These are phyloP conservation scores for Gymnoscopelus microlampas DNA, from an alignment of 2,797 vertebrate species.

Conservation along the genomic window DNA sequence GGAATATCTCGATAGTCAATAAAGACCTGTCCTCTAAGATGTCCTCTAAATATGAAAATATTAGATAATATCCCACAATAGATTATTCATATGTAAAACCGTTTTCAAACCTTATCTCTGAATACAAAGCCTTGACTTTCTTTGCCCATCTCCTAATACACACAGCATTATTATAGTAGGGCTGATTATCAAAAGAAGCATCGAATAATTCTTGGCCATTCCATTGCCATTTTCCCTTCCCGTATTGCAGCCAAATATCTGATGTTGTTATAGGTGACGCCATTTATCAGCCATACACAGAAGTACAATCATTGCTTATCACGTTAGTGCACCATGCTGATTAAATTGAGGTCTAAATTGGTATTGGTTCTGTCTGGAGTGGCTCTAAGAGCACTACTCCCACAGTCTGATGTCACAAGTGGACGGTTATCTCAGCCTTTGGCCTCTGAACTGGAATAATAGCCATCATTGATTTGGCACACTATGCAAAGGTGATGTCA, in stretches of 20 bases:
- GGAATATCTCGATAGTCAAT: neutral
- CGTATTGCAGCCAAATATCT: conserved; percentile 7
- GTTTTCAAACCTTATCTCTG: neutral
- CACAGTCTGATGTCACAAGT: conserved; percentile 45
- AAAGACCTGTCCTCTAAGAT: neutral
- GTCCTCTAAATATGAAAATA: neutral
- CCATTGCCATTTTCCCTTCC: neutral
- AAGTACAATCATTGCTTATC: conserved; percentile 48
- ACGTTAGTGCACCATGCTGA: conserved; percentile 44
- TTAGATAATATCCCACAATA: neutral
- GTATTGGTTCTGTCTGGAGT: conserved; percentile 47
- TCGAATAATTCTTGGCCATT: neutral
- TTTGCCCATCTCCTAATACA: neutral
- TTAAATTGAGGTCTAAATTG: conserved; percentile 41
- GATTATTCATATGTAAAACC: neutral
- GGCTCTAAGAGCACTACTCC: conserved; percentile 29
- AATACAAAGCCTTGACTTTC: conserved; percentile 7
- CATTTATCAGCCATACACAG: conserved; percentile 31
- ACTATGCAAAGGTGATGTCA: conserved; percentile 24
- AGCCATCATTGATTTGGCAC: conserved; percentile 36
- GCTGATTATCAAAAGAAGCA: conserved; percentile 5
- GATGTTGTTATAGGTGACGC: conserved; percentile 27
- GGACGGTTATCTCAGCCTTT: conserved; percentile 34
- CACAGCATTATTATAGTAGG: conserved; percentile 3
- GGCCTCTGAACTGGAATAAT: conserved; percentile 28